phyloP scores from a whole-genome alignment of 2,888 invertebrate species.

The Oscheius myriophilus region DNA sequence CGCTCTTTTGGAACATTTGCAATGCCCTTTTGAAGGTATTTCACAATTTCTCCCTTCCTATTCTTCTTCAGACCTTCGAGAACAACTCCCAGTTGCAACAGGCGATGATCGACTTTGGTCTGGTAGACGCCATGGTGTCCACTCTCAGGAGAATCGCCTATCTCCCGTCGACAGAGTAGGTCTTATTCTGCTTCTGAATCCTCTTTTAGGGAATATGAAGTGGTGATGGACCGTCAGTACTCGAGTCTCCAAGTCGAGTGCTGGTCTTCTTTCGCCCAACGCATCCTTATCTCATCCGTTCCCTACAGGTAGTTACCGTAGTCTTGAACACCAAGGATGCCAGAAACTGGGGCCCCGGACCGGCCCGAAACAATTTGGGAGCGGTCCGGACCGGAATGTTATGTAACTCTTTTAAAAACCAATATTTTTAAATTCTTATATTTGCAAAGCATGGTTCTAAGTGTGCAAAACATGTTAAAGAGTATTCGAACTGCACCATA shows the following conservation, averaged over 20 bases:
- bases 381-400: too few species aligned
- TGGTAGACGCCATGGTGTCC: constrained; percentile 60
- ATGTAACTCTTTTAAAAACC: too few species aligned
- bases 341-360: too few species aligned
- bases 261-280: constrained; percentile 55
- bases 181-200: neutral
- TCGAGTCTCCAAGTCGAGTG: constrained; percentile 52
- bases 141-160: constrained; percentile 41
- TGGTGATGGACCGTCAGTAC: constrained; percentile 31
- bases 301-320: constrained; percentile 53
- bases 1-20: constrained; percentile 63
- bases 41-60: neutral
- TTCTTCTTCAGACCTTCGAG: constrained; percentile 58
- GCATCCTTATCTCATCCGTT: constrained; percentile 43
- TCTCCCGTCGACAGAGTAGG: constrained; percentile 21
- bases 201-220: constrained; percentile 29
- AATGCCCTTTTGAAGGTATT: constrained; percentile 60
- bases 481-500: too few species aligned
- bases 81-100: constrained; percentile 59
- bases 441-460: too few species aligned
- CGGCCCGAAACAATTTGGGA: too few species aligned
- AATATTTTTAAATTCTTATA: too few species aligned
- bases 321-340: too few species aligned
- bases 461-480: too few species aligned
- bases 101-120: constrained; percentile 60